Conservation (phyloP, 2,113 vertebrate species). For the Cranoglanis bouderius region DNA sequence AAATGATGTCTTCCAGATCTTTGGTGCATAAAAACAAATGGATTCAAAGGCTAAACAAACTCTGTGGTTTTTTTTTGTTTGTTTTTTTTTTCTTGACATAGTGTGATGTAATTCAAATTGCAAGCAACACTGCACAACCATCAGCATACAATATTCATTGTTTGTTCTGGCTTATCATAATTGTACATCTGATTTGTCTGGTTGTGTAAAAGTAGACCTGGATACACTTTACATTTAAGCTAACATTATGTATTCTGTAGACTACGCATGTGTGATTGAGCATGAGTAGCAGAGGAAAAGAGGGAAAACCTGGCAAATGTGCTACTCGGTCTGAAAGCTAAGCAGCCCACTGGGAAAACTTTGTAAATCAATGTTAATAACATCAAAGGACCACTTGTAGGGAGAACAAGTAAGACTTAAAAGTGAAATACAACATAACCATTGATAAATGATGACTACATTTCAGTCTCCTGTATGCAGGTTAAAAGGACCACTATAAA, state of each 20-base stretch:
- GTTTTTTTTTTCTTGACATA: no score
- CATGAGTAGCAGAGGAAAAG: not conserved
- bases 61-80: not conserved
- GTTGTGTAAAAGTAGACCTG: not conserved
- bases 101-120: not conserved
- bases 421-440: not conserved
- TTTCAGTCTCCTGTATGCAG: not conserved
- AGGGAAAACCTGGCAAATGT: not conserved
- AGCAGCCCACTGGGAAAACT: not conserved
- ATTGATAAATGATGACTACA: not conserved
- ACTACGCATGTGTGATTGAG: not conserved
- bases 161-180: not conserved
- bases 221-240: not conserved
- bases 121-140: not conserved
- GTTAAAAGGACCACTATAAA: not conserved
- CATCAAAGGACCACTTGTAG: not conserved
- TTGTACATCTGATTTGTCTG: not conserved
- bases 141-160: not conserved
- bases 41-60: not conserved
- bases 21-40: not conserved
- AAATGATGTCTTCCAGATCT: not conserved
- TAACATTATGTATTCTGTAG: slow-evolving; percentile 7
- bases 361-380: slow-evolving; percentile 28
- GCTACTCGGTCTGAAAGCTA: not conserved
- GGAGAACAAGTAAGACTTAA: slow-evolving; percentile 8